Evolutionary conservation across 2,797 vertebrate genomes (phyloP), one percentile per base, ranked within the genome.

Genomic region (Channallabes apus): DNA sequence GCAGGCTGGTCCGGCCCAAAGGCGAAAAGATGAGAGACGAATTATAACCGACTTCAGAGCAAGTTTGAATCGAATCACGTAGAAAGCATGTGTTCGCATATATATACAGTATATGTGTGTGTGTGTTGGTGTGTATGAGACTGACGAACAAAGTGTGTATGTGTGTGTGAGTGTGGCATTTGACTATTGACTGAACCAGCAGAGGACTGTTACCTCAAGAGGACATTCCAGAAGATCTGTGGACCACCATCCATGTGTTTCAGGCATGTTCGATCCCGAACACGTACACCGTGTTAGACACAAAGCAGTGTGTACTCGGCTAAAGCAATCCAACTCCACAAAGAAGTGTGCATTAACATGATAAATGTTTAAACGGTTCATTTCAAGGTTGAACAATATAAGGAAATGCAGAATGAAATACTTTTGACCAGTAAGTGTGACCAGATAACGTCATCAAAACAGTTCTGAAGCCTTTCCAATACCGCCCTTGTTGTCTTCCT

Each of bases 21-120:
- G 97, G 98, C 0, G 97, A 98, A 61, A 99, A 98, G 93, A 97
- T 99, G 96, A 95, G 97, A 8, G 98, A 99, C 4, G 97, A 99
- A 89, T 93, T 99, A 93, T 99, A 97, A 96, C 17, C 86, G 69
- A 88, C 80, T 67, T 90, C 86, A 88, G 79, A 38, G 73, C 59
- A 68, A 72, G 61, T 86, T 71, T 80, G 38, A 87, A 64, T 85
- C 68, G 84, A 56, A 65, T 51, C 32, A 3, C 32, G 22, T 18
- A 65, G 59, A 73, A 62, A 79, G 46, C 81, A 38, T 86, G 78
- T 64, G 84, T 54, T 54, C 69, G 22, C 32, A 35, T 59, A 27
- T 75, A 27, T 29, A 17, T 46, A 41, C 22, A 17, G 80, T 85
- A 82, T 80, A 62, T 86, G 78, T 80, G 86, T 75, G 69, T 35